phyloP scores from a whole-genome alignment of 2,113 vertebrate genomes.

The Psilopogon haemacephalus region DNA sequence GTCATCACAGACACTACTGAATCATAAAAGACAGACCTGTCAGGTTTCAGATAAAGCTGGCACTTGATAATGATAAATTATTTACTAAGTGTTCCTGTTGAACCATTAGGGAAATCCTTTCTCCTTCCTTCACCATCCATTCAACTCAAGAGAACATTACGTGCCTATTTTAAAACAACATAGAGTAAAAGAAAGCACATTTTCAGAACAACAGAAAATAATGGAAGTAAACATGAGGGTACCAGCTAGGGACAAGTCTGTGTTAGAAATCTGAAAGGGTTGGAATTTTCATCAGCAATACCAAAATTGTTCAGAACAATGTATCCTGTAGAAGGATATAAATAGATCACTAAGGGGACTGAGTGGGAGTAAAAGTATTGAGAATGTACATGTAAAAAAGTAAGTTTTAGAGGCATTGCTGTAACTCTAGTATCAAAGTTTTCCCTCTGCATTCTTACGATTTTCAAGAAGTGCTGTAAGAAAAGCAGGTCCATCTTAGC shows the following conservation, averaged over 20 bases:
- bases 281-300: neutral
- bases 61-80: conserved; percentile 64
- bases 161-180: neutral
- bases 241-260: neutral
- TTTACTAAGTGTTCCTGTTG: conserved; percentile 57
- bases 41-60: conserved; percentile 46
- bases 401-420: neutral
- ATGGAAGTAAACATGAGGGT: neutral
- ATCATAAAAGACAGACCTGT: conserved; percentile 44
- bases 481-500: neutral
- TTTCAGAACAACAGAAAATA: neutral
- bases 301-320: neutral
- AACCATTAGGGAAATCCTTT: conserved; percentile 49
- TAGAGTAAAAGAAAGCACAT: neutral
- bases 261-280: neutral
- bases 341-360: neutral
- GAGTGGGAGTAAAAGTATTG: neutral
- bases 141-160: conserved; percentile 1
- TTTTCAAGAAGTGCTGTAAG: neutral
- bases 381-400: neutral
- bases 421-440: neutral
- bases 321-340: neutral
- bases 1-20: conserved; percentile 33
- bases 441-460: neutral
- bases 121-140: neutral